These are phyloP conservation scores for Tragelaphus scriptus DNA, from an alignment of 2,113 vertebrate species.

Conservation along the genomic window DNA sequence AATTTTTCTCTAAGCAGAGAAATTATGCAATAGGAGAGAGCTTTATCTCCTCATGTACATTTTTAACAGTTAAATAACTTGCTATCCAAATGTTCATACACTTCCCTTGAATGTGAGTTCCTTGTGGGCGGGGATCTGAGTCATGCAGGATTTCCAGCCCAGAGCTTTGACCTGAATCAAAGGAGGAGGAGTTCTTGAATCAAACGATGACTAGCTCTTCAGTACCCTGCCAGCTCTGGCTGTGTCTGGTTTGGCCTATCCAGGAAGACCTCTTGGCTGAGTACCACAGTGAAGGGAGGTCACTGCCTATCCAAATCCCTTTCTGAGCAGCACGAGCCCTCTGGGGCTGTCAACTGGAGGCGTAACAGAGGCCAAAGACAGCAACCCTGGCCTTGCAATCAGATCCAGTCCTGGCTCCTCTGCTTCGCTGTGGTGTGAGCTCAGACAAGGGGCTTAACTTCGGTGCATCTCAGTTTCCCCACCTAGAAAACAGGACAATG, in stretches of 20 bases:
- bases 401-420: background rate
- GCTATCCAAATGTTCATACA: background rate
- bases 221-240: background rate
- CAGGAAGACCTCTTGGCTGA: background rate
- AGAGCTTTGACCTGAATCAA: background rate
- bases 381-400: background rate
- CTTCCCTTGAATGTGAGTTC: background rate
- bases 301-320: background rate
- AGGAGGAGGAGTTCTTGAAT: background rate
- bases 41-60: background rate
- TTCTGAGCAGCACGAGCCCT: background rate
- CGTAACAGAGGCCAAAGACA: background rate
- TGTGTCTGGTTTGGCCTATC: background rate
- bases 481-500: background rate
- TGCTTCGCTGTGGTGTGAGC: background rate
- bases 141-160: background rate
- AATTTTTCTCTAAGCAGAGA: background rate
- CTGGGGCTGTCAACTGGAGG: background rate
- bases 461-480: background rate
- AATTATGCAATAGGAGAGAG: background rate
- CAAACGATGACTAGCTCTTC: background rate
- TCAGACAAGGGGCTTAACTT: background rate
- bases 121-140: background rate
- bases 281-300: background rate
- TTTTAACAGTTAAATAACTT: background rate